Percentiles rank a stretch among this genome's conserved stretches.
These are phyloP conservation scores for Xanthorhoe spadicearia DNA, from an alignment of 2,888 invertebrate genomes.

Conservation along the genomic window DNA sequence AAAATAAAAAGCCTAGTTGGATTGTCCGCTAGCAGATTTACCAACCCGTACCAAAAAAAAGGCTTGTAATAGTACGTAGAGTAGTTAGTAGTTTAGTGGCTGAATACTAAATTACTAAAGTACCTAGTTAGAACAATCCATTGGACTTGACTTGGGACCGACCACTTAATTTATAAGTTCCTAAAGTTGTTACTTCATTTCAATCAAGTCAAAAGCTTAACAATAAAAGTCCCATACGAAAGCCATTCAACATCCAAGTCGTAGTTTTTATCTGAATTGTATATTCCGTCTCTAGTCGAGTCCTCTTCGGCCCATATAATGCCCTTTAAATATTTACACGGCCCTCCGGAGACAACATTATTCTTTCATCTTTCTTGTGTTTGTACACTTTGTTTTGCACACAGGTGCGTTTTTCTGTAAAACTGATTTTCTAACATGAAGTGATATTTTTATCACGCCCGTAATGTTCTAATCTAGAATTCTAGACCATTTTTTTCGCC, in stretches of 20 bases:
- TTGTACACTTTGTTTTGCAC: slow-evolving; percentile 23
- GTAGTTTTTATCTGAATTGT: slow-evolving; percentile 9
- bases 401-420: slow-evolving; percentile 13
- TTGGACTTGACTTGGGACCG: no score
- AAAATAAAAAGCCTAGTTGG: no score
- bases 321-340: slow-evolving; percentile 41
- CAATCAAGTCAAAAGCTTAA: not conserved
- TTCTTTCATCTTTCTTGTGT: slow-evolving; percentile 41
- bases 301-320: slow-evolving; percentile 32
- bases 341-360: slow-evolving; percentile 39
- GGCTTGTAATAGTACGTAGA: no score
- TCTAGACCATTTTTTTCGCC: no score
- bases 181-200: not conserved
- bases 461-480: not conserved
- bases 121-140: no score
- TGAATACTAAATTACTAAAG: no score
- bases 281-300: slow-evolving; percentile 19
- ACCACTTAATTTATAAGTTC: no score
- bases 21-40: no score
- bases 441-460: not conserved
- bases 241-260: not conserved
- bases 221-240: not conserved
- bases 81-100: no score
- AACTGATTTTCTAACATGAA: not conserved
- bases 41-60: not conserved